phyloP scores from a whole-genome alignment of 2,113 vertebrate species.

The Peromyscus californicus region DNA sequence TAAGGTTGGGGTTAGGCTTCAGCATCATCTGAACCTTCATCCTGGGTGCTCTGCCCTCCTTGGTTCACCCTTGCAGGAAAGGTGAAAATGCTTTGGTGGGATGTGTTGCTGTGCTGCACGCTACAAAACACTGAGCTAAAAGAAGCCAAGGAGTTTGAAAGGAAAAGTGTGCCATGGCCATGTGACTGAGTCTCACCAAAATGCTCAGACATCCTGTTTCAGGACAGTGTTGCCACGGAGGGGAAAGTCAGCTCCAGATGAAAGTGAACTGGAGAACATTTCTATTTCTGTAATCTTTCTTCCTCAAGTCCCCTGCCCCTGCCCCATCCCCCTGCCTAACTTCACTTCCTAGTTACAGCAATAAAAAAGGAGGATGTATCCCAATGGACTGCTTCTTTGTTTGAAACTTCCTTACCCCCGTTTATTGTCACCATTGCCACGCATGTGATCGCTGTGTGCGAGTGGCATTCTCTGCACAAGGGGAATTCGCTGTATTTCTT shows the following conservation, averaged over 20 bases:
- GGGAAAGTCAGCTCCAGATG: conserved; percentile 68
- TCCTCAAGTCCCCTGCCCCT: conserved; percentile 4
- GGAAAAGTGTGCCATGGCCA: conserved; percentile 51
- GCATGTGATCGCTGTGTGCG: neutral
- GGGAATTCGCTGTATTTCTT: conserved; percentile 19
- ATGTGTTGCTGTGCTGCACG: neutral
- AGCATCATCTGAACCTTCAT: neutral
- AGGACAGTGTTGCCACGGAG: neutral
- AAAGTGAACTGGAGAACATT: conserved; percentile 66
- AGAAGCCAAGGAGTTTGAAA: conserved; percentile 32
- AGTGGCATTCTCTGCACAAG: conserved; percentile 29
- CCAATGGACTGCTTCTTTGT: conserved; percentile 63
- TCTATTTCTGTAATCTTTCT: conserved; percentile 69
- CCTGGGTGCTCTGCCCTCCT: neutral
- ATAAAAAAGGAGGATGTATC: conserved; percentile 65
- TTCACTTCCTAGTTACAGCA: conserved; percentile 60
- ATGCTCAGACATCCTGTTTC: conserved; percentile 60
- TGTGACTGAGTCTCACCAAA: neutral
- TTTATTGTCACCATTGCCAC: conserved; percentile 48
- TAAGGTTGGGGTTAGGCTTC: neutral
- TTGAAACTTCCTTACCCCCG: conserved; percentile 71
- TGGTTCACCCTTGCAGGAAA: neutral
- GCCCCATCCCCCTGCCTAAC: neutral
- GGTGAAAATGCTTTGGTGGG: neutral
- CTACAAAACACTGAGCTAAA: neutral